Base-by-base conservation (phyloP, 2,888 invertebrate genomes). In the Stenoptilia bipunctidactyla region DNA sequence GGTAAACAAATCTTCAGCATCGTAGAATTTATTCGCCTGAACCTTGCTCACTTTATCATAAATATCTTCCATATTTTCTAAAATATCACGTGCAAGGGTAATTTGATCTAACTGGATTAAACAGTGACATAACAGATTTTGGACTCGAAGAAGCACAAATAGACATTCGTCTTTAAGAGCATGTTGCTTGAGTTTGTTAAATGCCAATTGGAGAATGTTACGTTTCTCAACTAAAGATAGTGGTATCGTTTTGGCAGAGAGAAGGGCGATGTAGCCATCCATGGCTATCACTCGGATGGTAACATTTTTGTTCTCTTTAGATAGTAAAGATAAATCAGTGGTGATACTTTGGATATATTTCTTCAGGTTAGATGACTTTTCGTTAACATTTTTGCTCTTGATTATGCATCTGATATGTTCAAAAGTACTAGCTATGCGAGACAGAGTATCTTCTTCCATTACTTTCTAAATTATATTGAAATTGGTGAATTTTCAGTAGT, bases 121-220 rank as follows among this genome's bases (percentile, higher is more conserved):
- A 42, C 85, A 79, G 55, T 86, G 88, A 40, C 87, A 84, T 38
- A 86, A 63, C 45, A 87, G 82, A 53, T 88, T 88, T 42, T 87
- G 82, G 30, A 88, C 72, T 53, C 87, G 73, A 38, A 88, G 66
- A 33, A 85, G 67, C 42, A 88, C 72, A 53, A 87, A 88, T 1
- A 80, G 62, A 42, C 76, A 76, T 53, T 82, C 82, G 9, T 68
- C 66, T 33, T 65, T 54, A 1, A 72, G 50, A 0, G 67, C 66
- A 40, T 56, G 61, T 0, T 58, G 67, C 42, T 71, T 76, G 2
- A 82, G 46, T 48, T 82, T 82, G 0, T 77, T 70, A 40, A 59
- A 77, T 2, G 67, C 62, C 5, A 51, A 45, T 13, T 68, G 63
- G 1, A 83, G 65, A 5, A 70, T 51, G 45, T 76, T 72, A 15